Conservation (phyloP, 2,797 vertebrate species). For the Mormyrus proboscirostris region DNA sequence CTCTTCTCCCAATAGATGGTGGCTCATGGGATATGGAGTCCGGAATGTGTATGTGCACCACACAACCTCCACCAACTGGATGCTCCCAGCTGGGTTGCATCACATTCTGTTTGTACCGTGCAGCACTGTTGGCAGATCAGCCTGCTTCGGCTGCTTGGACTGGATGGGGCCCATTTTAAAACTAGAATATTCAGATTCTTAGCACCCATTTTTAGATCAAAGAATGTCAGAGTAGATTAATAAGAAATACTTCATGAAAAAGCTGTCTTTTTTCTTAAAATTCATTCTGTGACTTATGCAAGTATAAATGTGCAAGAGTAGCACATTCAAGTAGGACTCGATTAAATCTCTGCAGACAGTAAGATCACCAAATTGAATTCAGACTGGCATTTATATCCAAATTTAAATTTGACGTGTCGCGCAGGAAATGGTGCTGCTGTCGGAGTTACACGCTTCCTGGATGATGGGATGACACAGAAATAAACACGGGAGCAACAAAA, state of each 20-base stretch:
- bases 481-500: slow-evolving; percentile 11
- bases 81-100: background rate
- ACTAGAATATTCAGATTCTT: background rate
- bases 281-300: slow-evolving; percentile 4
- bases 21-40: background rate
- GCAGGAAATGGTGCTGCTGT: slow-evolving; percentile 53
- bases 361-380: background rate
- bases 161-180: background rate
- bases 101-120: background rate
- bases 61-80: background rate
- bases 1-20: background rate
- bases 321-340: background rate
- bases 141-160: background rate
- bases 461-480: slow-evolving; percentile 4
- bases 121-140: background rate
- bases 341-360: slow-evolving; percentile 4
- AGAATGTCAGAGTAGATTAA: background rate
- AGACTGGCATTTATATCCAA: slow-evolving; percentile 16
- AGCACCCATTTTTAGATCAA: background rate
- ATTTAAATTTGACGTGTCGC: slow-evolving; percentile 58
- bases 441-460: slow-evolving; percentile 45
- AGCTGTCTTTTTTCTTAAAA: background rate
- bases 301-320: background rate
- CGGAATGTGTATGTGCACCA: background rate
- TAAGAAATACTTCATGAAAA: background rate